These are phyloP conservation scores for Sebastes cheni DNA, from an alignment of 2,797 vertebrate genomes.

Conservation along the genomic window DNA sequence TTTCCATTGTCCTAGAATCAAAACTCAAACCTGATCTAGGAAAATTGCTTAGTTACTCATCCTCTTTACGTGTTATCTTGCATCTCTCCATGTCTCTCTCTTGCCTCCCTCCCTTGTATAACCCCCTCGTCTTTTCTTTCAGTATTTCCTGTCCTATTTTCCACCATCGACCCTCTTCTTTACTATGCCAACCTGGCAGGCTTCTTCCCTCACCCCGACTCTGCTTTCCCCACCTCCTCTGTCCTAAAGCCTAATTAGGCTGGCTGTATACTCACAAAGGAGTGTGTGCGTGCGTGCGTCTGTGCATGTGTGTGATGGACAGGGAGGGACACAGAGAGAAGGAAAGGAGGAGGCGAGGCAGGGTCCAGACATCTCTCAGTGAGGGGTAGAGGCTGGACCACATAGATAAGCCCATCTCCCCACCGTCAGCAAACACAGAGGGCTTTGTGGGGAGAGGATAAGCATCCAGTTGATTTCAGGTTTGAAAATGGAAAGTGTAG, in stretches of 20 bases:
- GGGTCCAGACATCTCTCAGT: slow-evolving; percentile 59
- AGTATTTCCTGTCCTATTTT: slow-evolving; percentile 1
- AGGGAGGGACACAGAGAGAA: slow-evolving; percentile 15
- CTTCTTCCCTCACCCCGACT: slow-evolving; percentile 3
- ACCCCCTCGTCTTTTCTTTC: not conserved
- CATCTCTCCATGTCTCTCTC: not conserved
- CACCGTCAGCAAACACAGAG: slow-evolving; percentile 57
- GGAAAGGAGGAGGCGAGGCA: slow-evolving; percentile 35
- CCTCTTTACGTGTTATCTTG: not conserved
- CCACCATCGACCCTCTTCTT: slow-evolving; percentile 7
- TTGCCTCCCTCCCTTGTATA: not conserved
- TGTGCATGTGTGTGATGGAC: not conserved
- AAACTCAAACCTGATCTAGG: not conserved
- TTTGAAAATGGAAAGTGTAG: slow-evolving; percentile 63
- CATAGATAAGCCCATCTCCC: slow-evolving; percentile 75
- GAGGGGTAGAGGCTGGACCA: slow-evolving; percentile 67
- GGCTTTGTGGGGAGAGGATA: slow-evolving; percentile 65
- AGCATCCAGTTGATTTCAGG: slow-evolving; percentile 71
- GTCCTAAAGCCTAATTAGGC: slow-evolving; percentile 35
- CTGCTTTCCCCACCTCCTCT: slow-evolving; percentile 2
- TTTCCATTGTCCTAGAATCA: not conserved
- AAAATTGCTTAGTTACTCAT: not conserved
- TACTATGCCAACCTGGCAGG: slow-evolving; percentile 3
- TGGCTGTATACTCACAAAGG: slow-evolving; percentile 27
- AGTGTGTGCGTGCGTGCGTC: not conserved